Conservation (phyloP, 2,797 vertebrate genomes). For the Hypotaenidia philippensis region DNA sequence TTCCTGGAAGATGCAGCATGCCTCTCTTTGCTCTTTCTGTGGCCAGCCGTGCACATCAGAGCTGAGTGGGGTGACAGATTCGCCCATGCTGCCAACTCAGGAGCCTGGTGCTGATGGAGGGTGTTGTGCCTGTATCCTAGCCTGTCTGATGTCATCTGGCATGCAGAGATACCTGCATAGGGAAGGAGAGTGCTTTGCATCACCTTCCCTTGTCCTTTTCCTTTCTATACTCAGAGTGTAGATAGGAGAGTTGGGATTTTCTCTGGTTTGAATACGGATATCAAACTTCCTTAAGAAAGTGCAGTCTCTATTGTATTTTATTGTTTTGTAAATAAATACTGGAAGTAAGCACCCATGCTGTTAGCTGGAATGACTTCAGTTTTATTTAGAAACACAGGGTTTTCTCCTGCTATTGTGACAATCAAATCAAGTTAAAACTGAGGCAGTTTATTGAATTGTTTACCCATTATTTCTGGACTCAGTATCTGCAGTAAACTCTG, state of each 20-base stretch:
- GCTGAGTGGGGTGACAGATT: not conserved
- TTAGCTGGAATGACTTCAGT: not conserved
- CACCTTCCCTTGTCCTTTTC: not conserved
- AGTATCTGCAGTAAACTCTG: not conserved
- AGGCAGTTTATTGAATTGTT: not conserved
- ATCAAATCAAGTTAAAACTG: not conserved
- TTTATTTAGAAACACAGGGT: not conserved
- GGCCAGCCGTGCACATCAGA: not conserved
- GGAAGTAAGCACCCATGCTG: not conserved
- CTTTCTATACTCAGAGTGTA: not conserved
- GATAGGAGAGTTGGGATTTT: not conserved
- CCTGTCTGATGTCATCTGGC: not conserved
- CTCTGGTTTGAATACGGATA: not conserved
- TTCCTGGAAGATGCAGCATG: not conserved
- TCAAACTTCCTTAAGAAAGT: not conserved
- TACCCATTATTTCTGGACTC: not conserved
- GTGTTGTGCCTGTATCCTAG: not conserved
- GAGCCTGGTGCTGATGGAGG: not conserved
- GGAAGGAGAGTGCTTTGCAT: not conserved
- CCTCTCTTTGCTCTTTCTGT: not conserved
- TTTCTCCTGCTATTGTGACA: not conserved
- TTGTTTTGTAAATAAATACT: not conserved
- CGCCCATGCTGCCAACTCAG: not conserved
- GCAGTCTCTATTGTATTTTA: not conserved
- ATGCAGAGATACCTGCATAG: no score